Base-by-base conservation (phyloP, 2,797 vertebrate genomes). In the Acropternis orthonyx region DNA sequence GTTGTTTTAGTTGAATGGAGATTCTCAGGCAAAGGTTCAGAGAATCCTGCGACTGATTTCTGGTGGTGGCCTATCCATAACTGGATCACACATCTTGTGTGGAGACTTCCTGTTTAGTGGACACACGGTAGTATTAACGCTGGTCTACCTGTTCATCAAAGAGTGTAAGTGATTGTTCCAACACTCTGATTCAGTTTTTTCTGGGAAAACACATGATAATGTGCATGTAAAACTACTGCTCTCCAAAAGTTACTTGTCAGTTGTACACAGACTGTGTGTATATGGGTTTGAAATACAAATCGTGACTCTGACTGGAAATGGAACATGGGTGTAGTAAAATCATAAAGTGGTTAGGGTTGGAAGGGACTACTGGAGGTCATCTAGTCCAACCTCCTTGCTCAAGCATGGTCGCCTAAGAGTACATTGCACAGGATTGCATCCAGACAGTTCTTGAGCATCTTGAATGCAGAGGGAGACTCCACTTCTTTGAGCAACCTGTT, bases 21-120 rank as follows among this genome's bases (percentile, higher is more conserved):
- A 99, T 96, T 99, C 99, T 30, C 98, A 99, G 86, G 99, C 99
- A 9, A 99, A 99, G 93, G 88, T 99, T 56, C 98, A 99, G 73
- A 98, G 99, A 68, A 98, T 99, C 68, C 97, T 99, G 71, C 98
- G 97, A 85, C 95, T 99, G 95, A 99, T 99, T 93, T 99, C 99
- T 16, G 99, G 99, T 3, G 99, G 98, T 14, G 99, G 99, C 20
- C 93, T 99, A 17, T 99, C 99, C 92, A 99, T 99, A 84, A 99
- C 99, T 7, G 99, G 99, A 78, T 99, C 99, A 3, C 99, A 99
- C 89, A 98, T 99, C 95, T 93, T 99, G 89, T 99, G 99, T 6
- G 99, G 99, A 91, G 99, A 99, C 97, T 99, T 99, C 95, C 98
- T 99, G 66, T 99, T 99, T 96, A 99, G 99, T 15, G 99, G 99